Evolutionary conservation across 1,140 invertebrate genomes (phyloP).

Genomic region (Tetranychus cinnabarinus): DNA sequence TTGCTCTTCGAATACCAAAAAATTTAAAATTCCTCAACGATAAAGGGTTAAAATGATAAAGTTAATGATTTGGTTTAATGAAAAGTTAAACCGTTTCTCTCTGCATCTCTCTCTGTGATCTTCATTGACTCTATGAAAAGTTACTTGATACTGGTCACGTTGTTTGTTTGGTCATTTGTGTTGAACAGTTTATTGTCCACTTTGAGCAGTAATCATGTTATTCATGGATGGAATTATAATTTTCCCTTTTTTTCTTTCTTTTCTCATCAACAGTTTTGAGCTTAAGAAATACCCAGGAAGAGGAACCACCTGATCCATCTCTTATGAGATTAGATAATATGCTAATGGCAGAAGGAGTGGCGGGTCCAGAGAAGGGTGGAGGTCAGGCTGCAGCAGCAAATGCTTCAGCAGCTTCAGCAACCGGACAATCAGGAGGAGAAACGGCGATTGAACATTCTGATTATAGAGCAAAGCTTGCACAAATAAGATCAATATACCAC

Average conservation of each 20-base stretch:
- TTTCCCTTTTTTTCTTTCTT: slow-evolving; percentile 3
- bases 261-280: slow-evolving; percentile 44
- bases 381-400: slow-evolving; percentile 72
- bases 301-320: slow-evolving; percentile 94
- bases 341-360: slow-evolving; percentile 96
- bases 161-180: no score
- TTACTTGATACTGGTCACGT: no score
- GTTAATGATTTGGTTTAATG: no score
- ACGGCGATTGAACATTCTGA: slow-evolving; percentile 97
- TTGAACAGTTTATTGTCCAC: no score
- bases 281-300: slow-evolving; percentile 86
- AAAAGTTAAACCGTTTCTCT: no score
- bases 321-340: slow-evolving; percentile 98
- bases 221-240: no score
- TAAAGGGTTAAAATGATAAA: no score
- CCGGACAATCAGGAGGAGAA: slow-evolving; percentile 43
- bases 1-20: no score
- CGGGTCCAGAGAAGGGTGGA: slow-evolving; percentile 87
- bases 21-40: no score
- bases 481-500: slow-evolving; percentile 97
- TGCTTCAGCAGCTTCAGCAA: slow-evolving; percentile 57
- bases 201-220: no score
- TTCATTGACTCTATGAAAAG: no score
- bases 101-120: no score
- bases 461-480: slow-evolving; percentile 92